phyloP scores from a whole-genome alignment of 2,113 vertebrate genomes.

The Malurus elegans region DNA sequence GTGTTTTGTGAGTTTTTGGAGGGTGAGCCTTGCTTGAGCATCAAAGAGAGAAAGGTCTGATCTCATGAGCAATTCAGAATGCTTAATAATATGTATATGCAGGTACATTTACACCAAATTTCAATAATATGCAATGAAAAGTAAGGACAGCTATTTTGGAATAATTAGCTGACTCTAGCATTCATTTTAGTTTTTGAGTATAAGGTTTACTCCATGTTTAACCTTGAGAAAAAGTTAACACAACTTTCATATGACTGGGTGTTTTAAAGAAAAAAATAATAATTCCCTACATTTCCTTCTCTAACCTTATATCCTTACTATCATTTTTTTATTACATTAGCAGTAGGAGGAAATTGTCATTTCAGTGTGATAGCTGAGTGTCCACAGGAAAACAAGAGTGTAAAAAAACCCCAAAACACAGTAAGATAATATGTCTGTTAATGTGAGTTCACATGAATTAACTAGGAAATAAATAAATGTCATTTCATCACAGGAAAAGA shows the following conservation, averaged over 20 bases:
- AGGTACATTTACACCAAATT: background rate
- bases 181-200: background rate
- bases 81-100: background rate
- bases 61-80: background rate
- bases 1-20: background rate
- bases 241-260: rapidly evolving
- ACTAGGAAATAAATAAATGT: background rate
- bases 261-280: background rate
- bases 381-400: background rate
- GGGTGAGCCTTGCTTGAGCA: background rate
- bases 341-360: background rate
- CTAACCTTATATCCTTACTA: background rate
- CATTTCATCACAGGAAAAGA: background rate
- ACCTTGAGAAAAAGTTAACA: background rate
- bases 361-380: background rate
- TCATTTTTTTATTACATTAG: background rate
- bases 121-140: background rate
- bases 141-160: background rate
- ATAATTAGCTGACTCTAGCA: background rate
- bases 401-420: background rate
- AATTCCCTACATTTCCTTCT: background rate
- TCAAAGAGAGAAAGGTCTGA: background rate
- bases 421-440: background rate
- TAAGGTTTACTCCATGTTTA: background rate
- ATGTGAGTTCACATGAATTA: background rate